phyloP scores from a whole-genome alignment of 2,797 vertebrate species.

The Dendrocincla fuliginosa region DNA sequence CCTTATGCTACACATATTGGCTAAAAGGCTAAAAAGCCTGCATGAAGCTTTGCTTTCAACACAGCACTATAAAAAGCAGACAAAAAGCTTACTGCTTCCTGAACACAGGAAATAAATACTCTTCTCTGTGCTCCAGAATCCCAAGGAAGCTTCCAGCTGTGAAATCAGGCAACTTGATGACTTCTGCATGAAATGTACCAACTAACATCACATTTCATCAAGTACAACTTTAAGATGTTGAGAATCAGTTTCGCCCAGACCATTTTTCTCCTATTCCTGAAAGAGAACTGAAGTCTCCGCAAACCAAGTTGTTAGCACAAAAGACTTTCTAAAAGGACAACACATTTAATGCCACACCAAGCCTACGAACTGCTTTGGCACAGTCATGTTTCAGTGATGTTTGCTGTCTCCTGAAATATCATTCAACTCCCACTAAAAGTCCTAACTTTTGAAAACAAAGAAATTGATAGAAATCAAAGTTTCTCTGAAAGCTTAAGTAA shows the following conservation, averaged over 20 bases:
- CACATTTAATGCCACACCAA: not conserved
- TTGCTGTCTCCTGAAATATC: not conserved
- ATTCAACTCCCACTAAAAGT: not conserved
- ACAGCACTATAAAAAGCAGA: not conserved
- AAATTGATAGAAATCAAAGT: not conserved
- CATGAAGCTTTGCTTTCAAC: not conserved
- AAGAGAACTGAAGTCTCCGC: not conserved
- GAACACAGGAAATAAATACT: not conserved
- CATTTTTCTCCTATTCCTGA: not conserved
- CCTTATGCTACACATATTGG: not conserved
- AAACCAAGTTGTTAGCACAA: not conserved
- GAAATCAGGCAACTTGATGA: not conserved
- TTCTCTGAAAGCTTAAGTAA: conserved; percentile 12
- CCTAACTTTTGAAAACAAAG: not conserved
- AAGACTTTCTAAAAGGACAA: not conserved
- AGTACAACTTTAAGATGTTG: not conserved
- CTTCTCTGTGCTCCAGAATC: not conserved
- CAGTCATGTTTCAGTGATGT: not conserved
- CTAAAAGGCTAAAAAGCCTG: not conserved
- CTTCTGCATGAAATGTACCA: not conserved
- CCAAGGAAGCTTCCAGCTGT: not conserved
- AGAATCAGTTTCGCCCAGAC: not conserved
- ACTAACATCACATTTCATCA: not conserved
- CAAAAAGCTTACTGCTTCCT: not conserved
- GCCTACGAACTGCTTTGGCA: not conserved